phyloP scores from a whole-genome alignment of 2,113 vertebrate genomes.

The Egretta garzetta region DNA sequence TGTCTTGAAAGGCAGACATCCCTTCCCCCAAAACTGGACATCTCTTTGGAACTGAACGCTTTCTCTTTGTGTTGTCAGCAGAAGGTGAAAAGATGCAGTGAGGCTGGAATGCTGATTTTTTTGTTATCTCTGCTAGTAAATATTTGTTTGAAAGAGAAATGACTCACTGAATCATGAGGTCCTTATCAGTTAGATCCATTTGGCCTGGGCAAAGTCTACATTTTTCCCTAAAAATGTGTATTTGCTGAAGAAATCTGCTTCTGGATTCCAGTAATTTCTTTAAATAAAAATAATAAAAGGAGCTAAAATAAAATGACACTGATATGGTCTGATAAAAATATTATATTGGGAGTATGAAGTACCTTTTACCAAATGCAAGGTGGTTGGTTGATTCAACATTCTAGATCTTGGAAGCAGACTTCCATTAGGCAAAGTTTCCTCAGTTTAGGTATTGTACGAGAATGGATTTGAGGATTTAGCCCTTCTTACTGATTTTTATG shows the following conservation, averaged over 20 bases:
- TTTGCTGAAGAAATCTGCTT: constrained; percentile 36
- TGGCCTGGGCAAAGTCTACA: constrained; percentile 65
- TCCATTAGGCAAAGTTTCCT: background rate
- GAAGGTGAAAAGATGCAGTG: constrained; percentile 64
- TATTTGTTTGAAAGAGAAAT: constrained; percentile 78
- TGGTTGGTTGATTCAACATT: fast-evolving
- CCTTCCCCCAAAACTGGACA: background rate
- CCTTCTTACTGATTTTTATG: background rate
- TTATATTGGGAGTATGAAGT: background rate
- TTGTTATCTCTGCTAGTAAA: constrained; percentile 77
- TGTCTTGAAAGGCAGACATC: background rate
- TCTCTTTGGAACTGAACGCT: background rate
- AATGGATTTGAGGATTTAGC: background rate
- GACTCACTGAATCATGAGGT: constrained; percentile 67
- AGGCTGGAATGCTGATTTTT: constrained; percentile 54
- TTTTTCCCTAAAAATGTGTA: constrained; percentile 53
- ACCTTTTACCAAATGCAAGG: background rate
- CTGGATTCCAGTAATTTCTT: constrained; percentile 8
- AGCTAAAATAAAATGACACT: background rate
- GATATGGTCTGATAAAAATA: background rate
- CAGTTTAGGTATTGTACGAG: background rate
- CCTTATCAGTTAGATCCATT: constrained; percentile 73
- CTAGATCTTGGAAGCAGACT: background rate
- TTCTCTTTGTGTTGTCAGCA: constrained; percentile 15
- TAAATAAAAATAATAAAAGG: background rate